Evolutionary conservation across 1,140 invertebrate genomes (phyloP), one percentile per base, ranked within the genome.

Genomic region (Sminthurides bifidus): DNA sequence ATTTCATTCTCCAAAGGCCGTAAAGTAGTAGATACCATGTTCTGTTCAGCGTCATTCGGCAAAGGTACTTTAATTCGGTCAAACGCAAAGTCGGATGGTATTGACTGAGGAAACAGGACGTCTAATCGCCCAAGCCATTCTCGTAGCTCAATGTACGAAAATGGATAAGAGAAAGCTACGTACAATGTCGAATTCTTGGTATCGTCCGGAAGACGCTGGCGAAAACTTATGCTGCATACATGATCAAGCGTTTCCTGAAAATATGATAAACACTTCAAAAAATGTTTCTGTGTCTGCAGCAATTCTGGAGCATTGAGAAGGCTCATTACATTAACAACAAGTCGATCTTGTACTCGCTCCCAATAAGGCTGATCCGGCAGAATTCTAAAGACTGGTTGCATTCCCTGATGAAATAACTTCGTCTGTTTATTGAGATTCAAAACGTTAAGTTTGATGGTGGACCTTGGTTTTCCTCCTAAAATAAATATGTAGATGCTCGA

Each of bases 121-220:
- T 87, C 83, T 31, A 85, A 74, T 38, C 73, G 74, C 53, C 74
- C 71, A 15, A 87, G 68, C 65, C 80, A 77, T 55, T 80, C 79
- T 72, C 87, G 84, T 41, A 87, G 73, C 65, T 93, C 87, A 0
- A 76, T 75, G 67, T 90, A 92, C 0, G 87, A 84, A 73, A 82
- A 92, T 19, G 91, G 91, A 72, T 87, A 93, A 26, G 88, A 91
- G 70, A 93, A 94, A 1, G 89, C 88, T 75, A 93, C 87, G 71
- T 89, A 92, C 21, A 81, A 83, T 14, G 81, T 79, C 3, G 82
- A 80, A 64, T 81, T 80, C 15, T 53, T 4, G 23, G 71, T 66
- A 68, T 85, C 82, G 59, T 87, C 83, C 29, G 81, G 76, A 29
- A 85, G 82, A 15, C 78, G 74, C 68, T 84, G 85, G 61, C 79